phyloP scores from a whole-genome alignment of 1,140 invertebrate species.

The Tetramorium alpestre region DNA sequence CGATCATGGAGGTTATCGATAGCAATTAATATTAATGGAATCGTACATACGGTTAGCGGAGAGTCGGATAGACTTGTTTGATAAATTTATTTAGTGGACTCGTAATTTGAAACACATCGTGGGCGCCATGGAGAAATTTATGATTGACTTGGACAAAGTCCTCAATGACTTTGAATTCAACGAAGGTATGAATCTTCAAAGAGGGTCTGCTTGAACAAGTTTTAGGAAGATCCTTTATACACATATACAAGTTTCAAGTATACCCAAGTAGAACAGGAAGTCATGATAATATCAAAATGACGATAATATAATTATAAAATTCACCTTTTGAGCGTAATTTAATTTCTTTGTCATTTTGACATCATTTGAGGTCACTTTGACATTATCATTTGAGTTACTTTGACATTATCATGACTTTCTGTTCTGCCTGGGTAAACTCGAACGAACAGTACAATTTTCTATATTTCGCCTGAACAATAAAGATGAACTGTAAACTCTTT shows the following conservation, averaged over 20 bases:
- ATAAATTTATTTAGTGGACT: conserved; percentile 24
- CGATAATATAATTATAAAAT: too few relatives aligned
- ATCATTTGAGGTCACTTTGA: too few relatives aligned
- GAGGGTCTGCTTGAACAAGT: neutral
- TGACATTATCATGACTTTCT: too few relatives aligned
- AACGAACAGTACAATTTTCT: neutral
- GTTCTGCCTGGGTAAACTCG: neutral
- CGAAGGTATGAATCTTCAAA: conserved; percentile 86
- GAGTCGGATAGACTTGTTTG: conserved; percentile 30
- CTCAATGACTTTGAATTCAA: conserved; percentile 94
- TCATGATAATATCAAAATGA: too few relatives aligned
- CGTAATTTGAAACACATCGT: neutral
- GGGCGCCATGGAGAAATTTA: conserved; percentile 89
- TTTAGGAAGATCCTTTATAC: neutral
- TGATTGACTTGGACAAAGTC: conserved; percentile 94
- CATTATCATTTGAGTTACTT: too few relatives aligned
- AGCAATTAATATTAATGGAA: conserved; percentile 42
- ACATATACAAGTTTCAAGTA: too few relatives aligned
- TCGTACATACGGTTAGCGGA: conserved; percentile 11
- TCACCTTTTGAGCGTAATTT: too few relatives aligned
- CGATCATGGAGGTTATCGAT: conserved; percentile 18
- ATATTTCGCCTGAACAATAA: too few relatives aligned
- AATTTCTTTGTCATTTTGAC: too few relatives aligned
- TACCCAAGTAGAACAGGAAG: too few relatives aligned
- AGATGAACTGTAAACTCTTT: too few relatives aligned